Conservation (phyloP, 2,888 invertebrate species). For the Fissipunctia ypsillon region DNA sequence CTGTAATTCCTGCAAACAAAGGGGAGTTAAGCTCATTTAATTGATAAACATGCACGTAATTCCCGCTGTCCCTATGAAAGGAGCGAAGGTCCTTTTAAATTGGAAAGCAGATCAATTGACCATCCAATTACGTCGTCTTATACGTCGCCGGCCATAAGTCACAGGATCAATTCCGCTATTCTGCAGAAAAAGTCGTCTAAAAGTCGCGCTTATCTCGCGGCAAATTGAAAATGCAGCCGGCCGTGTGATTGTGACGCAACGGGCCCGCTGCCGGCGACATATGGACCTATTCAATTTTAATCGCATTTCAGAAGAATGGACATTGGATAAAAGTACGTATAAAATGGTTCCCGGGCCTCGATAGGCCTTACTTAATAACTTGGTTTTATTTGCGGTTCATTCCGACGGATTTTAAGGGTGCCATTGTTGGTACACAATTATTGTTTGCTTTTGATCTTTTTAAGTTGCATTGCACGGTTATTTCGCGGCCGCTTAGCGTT, state of each 20-base stretch:
- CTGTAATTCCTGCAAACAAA: conserved; percentile 2
- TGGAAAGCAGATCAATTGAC: conserved; percentile 85
- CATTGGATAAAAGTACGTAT: conserved; percentile 86
- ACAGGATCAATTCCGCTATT: conserved; percentile 89
- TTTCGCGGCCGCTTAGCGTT: conserved; percentile 78
- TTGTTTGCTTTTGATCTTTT: conserved; percentile 89
- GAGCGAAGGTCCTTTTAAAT: conserved; percentile 72
- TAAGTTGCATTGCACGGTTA: conserved; percentile 79
- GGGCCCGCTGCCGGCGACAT: conserved; percentile 85
- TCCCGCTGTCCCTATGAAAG: conserved; percentile 50
- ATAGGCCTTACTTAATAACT: conserved; percentile 86
- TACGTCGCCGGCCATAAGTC: conserved; percentile 85
- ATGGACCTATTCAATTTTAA: conserved; percentile 91
- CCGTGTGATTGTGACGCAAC: conserved; percentile 90
- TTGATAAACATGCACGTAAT: conserved; percentile 52
- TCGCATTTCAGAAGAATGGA: conserved; percentile 90
- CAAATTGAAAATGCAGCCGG: conserved; percentile 90
- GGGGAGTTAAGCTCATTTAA: conserved; percentile 50
- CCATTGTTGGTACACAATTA: conserved; percentile 84
- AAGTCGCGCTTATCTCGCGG: conserved; percentile 89
- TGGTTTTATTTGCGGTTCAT: conserved; percentile 88
- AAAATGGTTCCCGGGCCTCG: conserved; percentile 73
- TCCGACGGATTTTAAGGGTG: conserved; percentile 83
- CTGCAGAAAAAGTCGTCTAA: conserved; percentile 88
- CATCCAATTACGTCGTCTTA: conserved; percentile 85